Evolutionary conservation across 2,888 invertebrate species (phyloP).

Genomic region (Deilephila porcellus): DNA sequence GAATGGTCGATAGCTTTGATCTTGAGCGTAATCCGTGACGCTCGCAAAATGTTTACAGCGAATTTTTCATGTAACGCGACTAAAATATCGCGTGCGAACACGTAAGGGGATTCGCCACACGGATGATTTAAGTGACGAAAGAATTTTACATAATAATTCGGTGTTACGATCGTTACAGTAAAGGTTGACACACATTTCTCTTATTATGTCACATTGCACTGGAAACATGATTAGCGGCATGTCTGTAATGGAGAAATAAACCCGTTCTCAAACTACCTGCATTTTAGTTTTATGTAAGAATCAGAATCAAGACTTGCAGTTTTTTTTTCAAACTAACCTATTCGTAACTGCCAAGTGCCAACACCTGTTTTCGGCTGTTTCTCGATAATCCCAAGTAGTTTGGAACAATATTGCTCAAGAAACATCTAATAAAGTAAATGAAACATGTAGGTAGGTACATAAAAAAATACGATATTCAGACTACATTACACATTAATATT

Average conservation of each 20-base stretch:
- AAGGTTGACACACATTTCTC: constrained; percentile 64
- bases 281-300: constrained; percentile 52
- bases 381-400: background rate
- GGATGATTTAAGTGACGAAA: constrained; percentile 42
- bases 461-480: too few relatives aligned
- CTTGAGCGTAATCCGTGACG: constrained; percentile 50
- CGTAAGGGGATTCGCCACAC: constrained; percentile 9
- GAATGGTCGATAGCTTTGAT: constrained; percentile 49
- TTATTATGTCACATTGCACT: constrained; percentile 70
- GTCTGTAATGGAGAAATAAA: constrained; percentile 51
- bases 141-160: constrained; percentile 49
- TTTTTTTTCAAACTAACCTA: background rate
- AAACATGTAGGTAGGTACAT: too few relatives aligned
- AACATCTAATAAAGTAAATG: too few relatives aligned
- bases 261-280: constrained; percentile 52
- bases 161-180: constrained; percentile 44
- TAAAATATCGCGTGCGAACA: constrained; percentile 25
- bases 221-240: constrained; percentile 46
- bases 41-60: constrained; percentile 37
- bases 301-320: background rate
- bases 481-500: too few relatives aligned
- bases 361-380: background rate
- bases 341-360: background rate
- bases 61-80: constrained; percentile 31
- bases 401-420: background rate